These are phyloP conservation scores for Virgularia gustaviana DNA, from an alignment of 92 coral and sea anemone species.

Conservation along the genomic window DNA sequence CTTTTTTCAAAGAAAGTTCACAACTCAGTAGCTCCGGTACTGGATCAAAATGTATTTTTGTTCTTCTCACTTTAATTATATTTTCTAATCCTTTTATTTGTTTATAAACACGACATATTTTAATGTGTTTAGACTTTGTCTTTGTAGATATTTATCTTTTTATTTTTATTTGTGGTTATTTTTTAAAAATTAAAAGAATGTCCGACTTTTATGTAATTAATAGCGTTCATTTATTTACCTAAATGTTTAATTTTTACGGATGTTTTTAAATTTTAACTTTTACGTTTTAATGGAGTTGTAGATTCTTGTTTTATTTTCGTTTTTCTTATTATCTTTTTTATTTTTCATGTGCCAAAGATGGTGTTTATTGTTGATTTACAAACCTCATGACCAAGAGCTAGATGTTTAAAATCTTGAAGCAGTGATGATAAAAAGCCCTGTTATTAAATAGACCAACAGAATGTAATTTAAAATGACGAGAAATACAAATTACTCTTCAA, in stretches of 20 bases:
- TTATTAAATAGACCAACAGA: slow-evolving; percentile 10
- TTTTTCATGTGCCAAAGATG: not conserved
- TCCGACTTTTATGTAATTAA: not conserved
- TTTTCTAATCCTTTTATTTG: too few species aligned
- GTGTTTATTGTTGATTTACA: slow-evolving; percentile 48
- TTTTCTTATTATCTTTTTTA: not conserved
- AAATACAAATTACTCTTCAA: too few species aligned
- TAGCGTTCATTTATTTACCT: not conserved
- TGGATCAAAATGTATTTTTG: too few species aligned
- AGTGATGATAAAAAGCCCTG: slow-evolving; percentile 45
- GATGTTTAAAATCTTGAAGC: slow-evolving; percentile 96
- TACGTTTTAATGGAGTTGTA: too few species aligned
- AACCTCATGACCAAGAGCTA: slow-evolving; percentile 99
- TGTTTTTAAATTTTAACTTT: too few species aligned
- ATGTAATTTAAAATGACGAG: not conserved
- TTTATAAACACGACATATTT: too few species aligned
- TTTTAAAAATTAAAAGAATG: not conserved
- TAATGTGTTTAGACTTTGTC: not conserved
- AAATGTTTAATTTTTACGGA: not conserved
- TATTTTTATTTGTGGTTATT: not conserved
- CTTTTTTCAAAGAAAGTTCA: too few species aligned
- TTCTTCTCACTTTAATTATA: too few species aligned
- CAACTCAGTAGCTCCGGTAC: too few species aligned
- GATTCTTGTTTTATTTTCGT: too few species aligned
- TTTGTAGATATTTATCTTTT: not conserved